A percentile compares a stretch with the other conserved stretches of the same genome.
phyloP scores from a whole-genome alignment of 2,113 vertebrate genomes.

The Aix galericulata region DNA sequence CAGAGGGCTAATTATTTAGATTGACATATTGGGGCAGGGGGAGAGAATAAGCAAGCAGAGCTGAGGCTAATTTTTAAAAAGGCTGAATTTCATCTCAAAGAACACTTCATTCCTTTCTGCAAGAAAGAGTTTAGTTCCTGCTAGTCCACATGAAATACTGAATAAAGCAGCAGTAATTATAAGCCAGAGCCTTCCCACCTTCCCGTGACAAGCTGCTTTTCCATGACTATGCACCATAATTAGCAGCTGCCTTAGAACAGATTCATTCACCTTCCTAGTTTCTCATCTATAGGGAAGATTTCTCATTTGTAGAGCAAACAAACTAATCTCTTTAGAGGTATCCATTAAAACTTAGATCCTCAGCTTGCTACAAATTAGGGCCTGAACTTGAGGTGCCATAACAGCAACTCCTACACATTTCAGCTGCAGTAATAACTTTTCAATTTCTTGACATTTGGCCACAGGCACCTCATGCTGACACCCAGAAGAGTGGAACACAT shows the following conservation, averaged over 20 bases:
- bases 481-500: background rate
- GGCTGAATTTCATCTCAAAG: background rate
- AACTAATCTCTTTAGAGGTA: constrained; percentile 10
- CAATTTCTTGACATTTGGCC: constrained; percentile 27
- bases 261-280: background rate
- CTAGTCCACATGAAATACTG: background rate
- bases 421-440: background rate
- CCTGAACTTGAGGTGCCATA: background rate
- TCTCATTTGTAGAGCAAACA: constrained; percentile 14
- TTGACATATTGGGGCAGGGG: background rate
- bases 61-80: constrained; percentile 12
- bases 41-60: background rate
- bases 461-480: constrained; percentile 2
- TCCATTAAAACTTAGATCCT: background rate
- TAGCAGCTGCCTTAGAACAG: background rate
- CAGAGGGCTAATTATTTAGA: constrained; percentile 20
- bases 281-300: background rate
- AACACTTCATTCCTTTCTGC: constrained; percentile 13
- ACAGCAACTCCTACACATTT: background rate
- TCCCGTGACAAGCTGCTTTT: background rate
- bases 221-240: background rate
- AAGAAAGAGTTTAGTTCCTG: background rate
- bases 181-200: background rate
- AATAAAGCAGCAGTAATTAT: background rate
- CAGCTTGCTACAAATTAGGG: background rate